Conservation (phyloP, 1,140 invertebrate genomes). For the Lucilia cuprina region DNA sequence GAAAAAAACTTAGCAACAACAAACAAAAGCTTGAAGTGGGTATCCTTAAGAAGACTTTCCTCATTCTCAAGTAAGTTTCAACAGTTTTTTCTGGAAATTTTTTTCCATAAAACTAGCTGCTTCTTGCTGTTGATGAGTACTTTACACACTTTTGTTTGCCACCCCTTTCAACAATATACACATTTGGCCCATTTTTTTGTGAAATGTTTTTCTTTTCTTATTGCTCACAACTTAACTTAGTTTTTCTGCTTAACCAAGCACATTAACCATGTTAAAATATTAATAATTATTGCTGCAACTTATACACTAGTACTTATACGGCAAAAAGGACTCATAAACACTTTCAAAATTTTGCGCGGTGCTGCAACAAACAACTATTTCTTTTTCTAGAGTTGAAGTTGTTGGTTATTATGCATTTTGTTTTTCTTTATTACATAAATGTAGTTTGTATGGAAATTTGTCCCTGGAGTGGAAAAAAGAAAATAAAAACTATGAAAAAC, state of each 20-base stretch:
- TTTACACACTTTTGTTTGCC: neutral
- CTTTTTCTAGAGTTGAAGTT: neutral
- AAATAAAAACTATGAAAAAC: neutral
- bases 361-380: neutral
- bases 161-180: neutral
- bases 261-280: conserved; percentile 59
- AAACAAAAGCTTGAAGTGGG: neutral
- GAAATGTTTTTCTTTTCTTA: conserved; percentile 42
- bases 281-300: conserved; percentile 43
- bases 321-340: neutral
- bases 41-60: neutral
- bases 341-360: neutral
- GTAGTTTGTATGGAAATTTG: neutral
- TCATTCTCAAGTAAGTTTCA: neutral
- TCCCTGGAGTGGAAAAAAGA: neutral
- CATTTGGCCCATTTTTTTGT: conserved; percentile 37
- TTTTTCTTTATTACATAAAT: neutral
- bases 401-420: neutral
- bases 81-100: neutral
- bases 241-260: conserved; percentile 56
- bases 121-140: neutral
- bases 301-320: neutral
- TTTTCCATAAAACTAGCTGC: neutral
- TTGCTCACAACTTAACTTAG: conserved; percentile 58
- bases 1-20: neutral